A percentile compares a stretch with the other conserved stretches of the same genome.
Evolutionary conservation across 2,888 invertebrate species (phyloP).

Genomic region (Idaea straminata): DNA sequence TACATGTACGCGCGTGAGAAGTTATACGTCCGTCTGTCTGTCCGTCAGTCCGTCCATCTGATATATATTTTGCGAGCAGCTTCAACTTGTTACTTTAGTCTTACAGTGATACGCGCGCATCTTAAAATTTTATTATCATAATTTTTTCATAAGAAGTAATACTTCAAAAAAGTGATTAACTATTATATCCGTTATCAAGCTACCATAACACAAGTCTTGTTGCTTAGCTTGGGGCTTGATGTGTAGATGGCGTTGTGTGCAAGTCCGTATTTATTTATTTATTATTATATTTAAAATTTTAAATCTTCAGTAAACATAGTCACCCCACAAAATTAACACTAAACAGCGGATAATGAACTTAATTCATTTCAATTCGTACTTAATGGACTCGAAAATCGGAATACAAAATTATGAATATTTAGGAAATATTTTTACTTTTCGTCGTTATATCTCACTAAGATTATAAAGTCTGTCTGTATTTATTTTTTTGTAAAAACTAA

Average conservation of each 20-base stretch:
- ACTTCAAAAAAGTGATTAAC: too few species aligned
- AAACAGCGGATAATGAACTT: conserved; percentile 21
- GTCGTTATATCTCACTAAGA: not conserved
- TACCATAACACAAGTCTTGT: too few species aligned
- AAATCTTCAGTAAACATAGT: not conserved
- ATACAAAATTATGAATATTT: not conserved
- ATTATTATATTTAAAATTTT: not conserved
- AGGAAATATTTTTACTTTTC: not conserved
- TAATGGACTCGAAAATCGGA: conserved; percentile 18
- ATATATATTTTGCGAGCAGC: too few species aligned
- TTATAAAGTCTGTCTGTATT: not conserved
- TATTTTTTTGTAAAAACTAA: not conserved
- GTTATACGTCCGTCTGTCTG: too few species aligned
- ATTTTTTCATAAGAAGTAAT: too few species aligned
- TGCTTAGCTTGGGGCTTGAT: not conserved
- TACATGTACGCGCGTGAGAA: too few species aligned
- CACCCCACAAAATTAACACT: conserved; percentile 18
- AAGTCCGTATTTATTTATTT: not conserved
- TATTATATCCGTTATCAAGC: too few species aligned
- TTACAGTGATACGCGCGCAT: too few species aligned
- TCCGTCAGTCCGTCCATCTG: too few species aligned
- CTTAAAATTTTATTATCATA: too few species aligned
- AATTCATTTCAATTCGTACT: conserved; percentile 21
- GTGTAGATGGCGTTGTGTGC: not conserved
- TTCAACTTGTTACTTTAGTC: too few species aligned